Evolutionary conservation across 2,797 vertebrate genomes (phyloP).

Genomic region (Sebastes minor): DNA sequence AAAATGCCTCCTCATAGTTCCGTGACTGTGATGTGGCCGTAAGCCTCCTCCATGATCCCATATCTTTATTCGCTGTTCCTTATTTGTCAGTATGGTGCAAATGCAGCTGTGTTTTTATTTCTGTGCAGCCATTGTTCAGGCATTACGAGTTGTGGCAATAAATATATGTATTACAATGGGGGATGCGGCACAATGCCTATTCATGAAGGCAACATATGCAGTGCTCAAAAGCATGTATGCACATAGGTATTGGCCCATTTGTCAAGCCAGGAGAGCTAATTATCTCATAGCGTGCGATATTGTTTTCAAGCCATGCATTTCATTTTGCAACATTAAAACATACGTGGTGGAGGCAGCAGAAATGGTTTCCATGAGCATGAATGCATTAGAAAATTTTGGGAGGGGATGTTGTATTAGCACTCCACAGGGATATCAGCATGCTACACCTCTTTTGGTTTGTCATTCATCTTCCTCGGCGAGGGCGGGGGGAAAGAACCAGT

Average conservation of each 20-base stretch:
- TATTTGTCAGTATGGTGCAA: conserved; percentile 41
- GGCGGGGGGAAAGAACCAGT: conserved; percentile 84
- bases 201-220: conserved; percentile 93
- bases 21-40: conserved; percentile 24
- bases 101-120: conserved; percentile 47
- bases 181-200: conserved; percentile 82
- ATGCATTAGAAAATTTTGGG: conserved; percentile 99
- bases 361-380: conserved; percentile 96
- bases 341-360: conserved; percentile 91
- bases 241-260: conserved; percentile 99
- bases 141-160: conserved; percentile 81
- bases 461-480: conserved; percentile 80
- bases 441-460: conserved; percentile 89
- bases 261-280: conserved; percentile 97
- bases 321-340: conserved; percentile 96
- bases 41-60: conserved; percentile 23
- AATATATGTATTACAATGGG: conserved; percentile 87
- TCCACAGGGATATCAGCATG: conserved; percentile 89
- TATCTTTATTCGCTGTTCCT: conserved; percentile 30
- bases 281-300: conserved; percentile 91
- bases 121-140: conserved; percentile 40
- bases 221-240: conserved; percentile 93
- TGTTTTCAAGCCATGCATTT: conserved; percentile 94
- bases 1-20: conserved; percentile 17
- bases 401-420: conserved; percentile 93